These are phyloP conservation scores for Prosopocoilus inquinatus DNA, from an alignment of 2,888 invertebrate genomes.

Conservation along the genomic window DNA sequence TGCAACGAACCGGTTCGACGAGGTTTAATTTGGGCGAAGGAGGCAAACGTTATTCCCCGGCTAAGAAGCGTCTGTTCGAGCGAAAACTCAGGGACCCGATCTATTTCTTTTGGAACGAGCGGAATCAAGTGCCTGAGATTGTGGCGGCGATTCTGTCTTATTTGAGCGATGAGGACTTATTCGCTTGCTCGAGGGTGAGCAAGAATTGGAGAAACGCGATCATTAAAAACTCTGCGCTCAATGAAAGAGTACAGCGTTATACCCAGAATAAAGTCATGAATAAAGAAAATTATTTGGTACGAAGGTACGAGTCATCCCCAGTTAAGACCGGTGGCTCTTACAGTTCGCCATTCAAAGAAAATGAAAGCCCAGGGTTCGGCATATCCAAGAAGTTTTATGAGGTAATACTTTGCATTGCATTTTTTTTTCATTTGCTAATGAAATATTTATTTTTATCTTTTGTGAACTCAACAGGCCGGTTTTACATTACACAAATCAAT, in stretches of 20 bases:
- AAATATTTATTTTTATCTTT: too few species aligned
- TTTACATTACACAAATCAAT: too few species aligned
- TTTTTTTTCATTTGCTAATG: too few species aligned
- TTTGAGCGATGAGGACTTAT: slow-evolving; percentile 42
- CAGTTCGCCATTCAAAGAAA: too few species aligned
- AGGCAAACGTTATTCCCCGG: slow-evolving; percentile 32
- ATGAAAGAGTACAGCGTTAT: slow-evolving; percentile 14
- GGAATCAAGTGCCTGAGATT: slow-evolving; percentile 33
- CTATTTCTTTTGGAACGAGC: slow-evolving; percentile 18
- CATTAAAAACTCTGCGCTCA: slow-evolving; percentile 4
- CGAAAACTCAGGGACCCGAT: slow-evolving; percentile 23
- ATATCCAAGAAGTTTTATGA: too few species aligned
- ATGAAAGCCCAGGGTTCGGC: too few species aligned
- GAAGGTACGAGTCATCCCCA: not conserved
- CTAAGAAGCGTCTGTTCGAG: slow-evolving; percentile 37
- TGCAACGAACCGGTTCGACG: slow-evolving; percentile 19
- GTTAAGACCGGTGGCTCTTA: too few species aligned
- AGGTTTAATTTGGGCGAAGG: slow-evolving; percentile 24
- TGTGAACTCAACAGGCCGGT: too few species aligned
- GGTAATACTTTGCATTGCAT: too few species aligned
- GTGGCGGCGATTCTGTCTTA: slow-evolving; percentile 38
- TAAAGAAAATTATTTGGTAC: slow-evolving; percentile 30
- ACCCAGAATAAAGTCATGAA: slow-evolving; percentile 18
- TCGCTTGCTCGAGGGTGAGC: slow-evolving; percentile 38
- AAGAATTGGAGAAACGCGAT: slow-evolving; percentile 26